Conservation (phyloP, 2,113 vertebrate species). For the Oncorhynchus nerka region DNA sequence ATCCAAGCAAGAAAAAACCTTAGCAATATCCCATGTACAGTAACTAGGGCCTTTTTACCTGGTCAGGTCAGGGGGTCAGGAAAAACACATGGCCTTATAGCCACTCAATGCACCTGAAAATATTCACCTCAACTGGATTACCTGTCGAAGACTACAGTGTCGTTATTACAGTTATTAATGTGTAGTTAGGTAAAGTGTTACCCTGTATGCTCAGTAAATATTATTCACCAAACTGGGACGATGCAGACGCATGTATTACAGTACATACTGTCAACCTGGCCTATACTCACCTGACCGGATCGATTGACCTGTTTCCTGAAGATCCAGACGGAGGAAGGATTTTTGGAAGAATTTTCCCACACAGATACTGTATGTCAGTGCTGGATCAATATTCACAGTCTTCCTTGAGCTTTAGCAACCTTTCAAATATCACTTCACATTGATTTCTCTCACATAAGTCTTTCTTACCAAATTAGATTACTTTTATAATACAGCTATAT, state of each 20-base stretch:
- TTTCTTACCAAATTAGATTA: slow-evolving; percentile 60
- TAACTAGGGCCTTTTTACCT: too few relatives aligned
- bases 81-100: slow-evolving; percentile 15
- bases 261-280: neutral
- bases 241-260: too few relatives aligned
- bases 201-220: too few relatives aligned
- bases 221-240: too few relatives aligned
- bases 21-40: too few relatives aligned
- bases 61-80: too few relatives aligned
- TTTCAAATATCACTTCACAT: slow-evolving; percentile 72
- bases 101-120: neutral
- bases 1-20: too few relatives aligned
- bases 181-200: too few relatives aligned
- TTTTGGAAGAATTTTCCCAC: slow-evolving; percentile 76
- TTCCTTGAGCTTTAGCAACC: slow-evolving; percentile 74
- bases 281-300: slow-evolving; percentile 45
- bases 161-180: too few relatives aligned
- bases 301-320: slow-evolving; percentile 67
- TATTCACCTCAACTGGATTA: too few relatives aligned
- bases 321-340: slow-evolving; percentile 57
- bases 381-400: slow-evolving; percentile 74
- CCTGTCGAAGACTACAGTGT: too few relatives aligned
- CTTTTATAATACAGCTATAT: slow-evolving; percentile 14
- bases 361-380: slow-evolving; percentile 40
- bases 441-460: slow-evolving; percentile 71